These are phyloP conservation scores for Magallana ariakensis DNA, from an alignment of 1,140 invertebrate species.

Conservation along the genomic window DNA sequence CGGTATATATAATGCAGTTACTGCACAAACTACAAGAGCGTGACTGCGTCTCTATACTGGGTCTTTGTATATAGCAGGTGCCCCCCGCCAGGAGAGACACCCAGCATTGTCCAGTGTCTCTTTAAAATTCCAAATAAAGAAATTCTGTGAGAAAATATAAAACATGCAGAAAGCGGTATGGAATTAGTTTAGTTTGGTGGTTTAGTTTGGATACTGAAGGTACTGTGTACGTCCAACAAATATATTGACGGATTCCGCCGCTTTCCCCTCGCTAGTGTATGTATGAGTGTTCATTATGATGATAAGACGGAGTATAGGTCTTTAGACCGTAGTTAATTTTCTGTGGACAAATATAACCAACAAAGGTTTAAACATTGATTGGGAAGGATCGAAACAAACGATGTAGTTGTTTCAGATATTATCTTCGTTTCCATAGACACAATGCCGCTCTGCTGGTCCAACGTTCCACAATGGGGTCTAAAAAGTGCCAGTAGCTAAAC, in stretches of 20 bases:
- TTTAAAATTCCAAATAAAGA: too few relatives aligned
- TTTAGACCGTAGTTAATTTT: not conserved
- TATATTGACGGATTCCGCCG: not conserved
- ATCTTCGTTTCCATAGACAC: conserved; percentile 26
- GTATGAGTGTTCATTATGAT: not conserved
- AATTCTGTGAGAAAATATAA: too few relatives aligned
- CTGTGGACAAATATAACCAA: not conserved
- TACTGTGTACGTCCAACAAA: not conserved
- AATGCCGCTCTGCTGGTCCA: not conserved
- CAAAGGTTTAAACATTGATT: conserved; percentile 30
- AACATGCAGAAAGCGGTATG: too few relatives aligned
- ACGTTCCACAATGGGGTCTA: not conserved
- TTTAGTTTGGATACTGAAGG: too few relatives aligned
- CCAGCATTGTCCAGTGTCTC: too few relatives aligned
- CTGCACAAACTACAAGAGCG: too few relatives aligned
- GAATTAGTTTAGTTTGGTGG: too few relatives aligned
- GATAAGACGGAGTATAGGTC: not conserved
- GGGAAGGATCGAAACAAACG: conserved; percentile 23
- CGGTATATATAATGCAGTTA: too few relatives aligned
- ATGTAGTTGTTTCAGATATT: conserved; percentile 9
- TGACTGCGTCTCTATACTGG: too few relatives aligned
- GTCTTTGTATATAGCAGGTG: too few relatives aligned
- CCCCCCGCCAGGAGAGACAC: too few relatives aligned
- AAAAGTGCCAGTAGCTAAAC: not conserved
- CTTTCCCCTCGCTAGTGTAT: not conserved